phyloP scores from a whole-genome alignment of 2,888 invertebrate species.

The Drosophila austrosaltans region DNA sequence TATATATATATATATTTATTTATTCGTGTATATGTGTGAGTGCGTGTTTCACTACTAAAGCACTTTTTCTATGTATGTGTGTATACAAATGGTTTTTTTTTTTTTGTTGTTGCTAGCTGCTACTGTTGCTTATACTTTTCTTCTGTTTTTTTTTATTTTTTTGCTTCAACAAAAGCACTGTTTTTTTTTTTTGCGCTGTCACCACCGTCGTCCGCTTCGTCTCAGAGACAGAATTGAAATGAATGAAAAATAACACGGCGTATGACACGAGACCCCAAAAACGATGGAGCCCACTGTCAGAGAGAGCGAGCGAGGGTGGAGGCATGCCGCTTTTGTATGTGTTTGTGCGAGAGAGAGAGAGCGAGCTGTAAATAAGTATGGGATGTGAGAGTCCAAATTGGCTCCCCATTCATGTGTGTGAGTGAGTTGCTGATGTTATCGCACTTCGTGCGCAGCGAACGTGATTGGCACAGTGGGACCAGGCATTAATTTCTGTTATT shows the following conservation, averaged over 20 bases:
- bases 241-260: slow-evolving; percentile 75
- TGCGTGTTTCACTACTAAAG: slow-evolving; percentile 45
- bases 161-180: slow-evolving; percentile 45
- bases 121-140: slow-evolving; percentile 52
- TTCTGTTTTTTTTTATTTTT: slow-evolving; percentile 42
- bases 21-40: slow-evolving; percentile 28
- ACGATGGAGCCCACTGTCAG: slow-evolving; percentile 35
- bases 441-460: slow-evolving; percentile 71
- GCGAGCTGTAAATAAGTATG: slow-evolving; percentile 39
- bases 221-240: slow-evolving; percentile 81
- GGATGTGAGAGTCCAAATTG: slow-evolving; percentile 33
- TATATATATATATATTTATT: slow-evolving; percentile 36
- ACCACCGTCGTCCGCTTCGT: slow-evolving; percentile 70
- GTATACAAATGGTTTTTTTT: slow-evolving; percentile 55
- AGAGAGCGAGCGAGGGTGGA: slow-evolving; percentile 54
- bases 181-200: slow-evolving; percentile 53
- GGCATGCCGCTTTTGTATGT: slow-evolving; percentile 34
- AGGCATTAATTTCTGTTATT: background rate
- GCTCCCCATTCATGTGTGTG: slow-evolving; percentile 18
- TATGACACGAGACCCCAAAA: slow-evolving; percentile 66
- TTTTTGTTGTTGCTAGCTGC: slow-evolving; percentile 47
- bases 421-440: slow-evolving; percentile 60
- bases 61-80: slow-evolving; percentile 41
- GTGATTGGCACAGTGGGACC: slow-evolving; percentile 69
- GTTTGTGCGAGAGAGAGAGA: slow-evolving; percentile 27